Base-by-base conservation (phyloP, 1,140 invertebrate species). In the Eufriesea mexicana region DNA sequence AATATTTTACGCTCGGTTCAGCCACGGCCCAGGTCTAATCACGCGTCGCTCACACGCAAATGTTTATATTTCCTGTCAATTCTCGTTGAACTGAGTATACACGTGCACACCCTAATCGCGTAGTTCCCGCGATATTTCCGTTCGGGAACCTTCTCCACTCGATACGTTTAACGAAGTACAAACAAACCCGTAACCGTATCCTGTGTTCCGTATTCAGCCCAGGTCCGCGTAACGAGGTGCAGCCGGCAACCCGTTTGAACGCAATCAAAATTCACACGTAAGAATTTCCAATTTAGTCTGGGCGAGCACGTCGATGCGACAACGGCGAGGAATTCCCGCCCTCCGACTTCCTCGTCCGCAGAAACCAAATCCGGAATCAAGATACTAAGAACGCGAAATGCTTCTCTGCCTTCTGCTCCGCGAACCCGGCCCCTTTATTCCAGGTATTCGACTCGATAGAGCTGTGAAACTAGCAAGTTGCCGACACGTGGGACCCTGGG, bases 181-280 rank as follows among this genome's bases (percentile, higher is more conserved):
- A 73, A 57, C 71, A 57, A 25, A 0, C 35, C 5, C 8, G 18
- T 28, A 42, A n/a, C 47, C 25, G 12, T 71, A 25, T 73, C 23
- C 71, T 20, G 12, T 14, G 20, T 45, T 73, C n/a, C 45, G 23
- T 73, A 73, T 45, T 73, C 71, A 57, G 23, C 28, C 0, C 8
- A 54, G 25, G 25, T 73, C 51, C 28, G 9, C 71, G 71, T 76
- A 76, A 76, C 45, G 25, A 79, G 25, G 25, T 2, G 16, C 45
- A 10, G 47, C 8, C 25, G 4, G 0, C 14, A 10, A 9, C 45
- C 8, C 18, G 25, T 12, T 20, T 42, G 28, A 59, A 73, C 55
- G n/a, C 70, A 54, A 80, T 80, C 78, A 73, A 74, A 80, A 74
- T 80, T 80, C 70, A 25, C 70, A 54, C 57, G 12, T 51, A 74